These are phyloP conservation scores for Ctenopoma multispine DNA, from an alignment of 2,797 vertebrate genomes.

Conservation along the genomic window DNA sequence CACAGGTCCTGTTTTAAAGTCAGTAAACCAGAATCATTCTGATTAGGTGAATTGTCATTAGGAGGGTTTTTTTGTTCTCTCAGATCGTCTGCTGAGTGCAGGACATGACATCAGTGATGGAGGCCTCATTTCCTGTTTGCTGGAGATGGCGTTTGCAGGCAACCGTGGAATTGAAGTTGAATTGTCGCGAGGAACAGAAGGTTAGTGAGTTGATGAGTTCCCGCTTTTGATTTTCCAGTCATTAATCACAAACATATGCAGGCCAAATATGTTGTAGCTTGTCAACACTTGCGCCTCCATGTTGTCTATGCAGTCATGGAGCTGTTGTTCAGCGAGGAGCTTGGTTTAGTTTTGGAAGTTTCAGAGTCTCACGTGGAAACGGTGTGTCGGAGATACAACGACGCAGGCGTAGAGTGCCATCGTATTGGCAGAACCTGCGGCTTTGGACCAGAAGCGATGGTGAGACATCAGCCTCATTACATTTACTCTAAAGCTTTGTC, in stretches of 20 bases:
- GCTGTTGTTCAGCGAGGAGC: conserved; percentile 91
- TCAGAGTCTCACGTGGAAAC: conserved; percentile 61
- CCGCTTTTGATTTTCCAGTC: background rate
- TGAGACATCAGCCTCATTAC: conserved; percentile 65
- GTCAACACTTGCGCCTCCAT: accelerated
- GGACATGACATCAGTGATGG: conserved; percentile 95
- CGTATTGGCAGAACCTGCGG: conserved; percentile 84
- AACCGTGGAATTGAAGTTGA: conserved; percentile 90
- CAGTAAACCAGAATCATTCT: background rate
- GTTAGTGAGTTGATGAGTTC: conserved; percentile 49
- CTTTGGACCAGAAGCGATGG: conserved; percentile 86
- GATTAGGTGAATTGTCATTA: background rate
- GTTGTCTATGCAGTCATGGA: conserved; percentile 80
- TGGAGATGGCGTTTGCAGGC: conserved; percentile 95
- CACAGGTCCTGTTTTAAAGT: background rate
- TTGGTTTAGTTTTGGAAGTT: conserved; percentile 91
- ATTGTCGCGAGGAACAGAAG: conserved; percentile 74
- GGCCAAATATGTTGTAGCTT: background rate
- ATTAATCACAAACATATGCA: background rate
- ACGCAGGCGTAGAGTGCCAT: conserved; percentile 83
- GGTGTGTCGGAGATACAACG: conserved; percentile 80
- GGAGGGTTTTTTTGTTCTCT: background rate
- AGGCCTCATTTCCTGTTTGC: conserved; percentile 89
- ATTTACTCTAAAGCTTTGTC: background rate
- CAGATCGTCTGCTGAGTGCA: conserved; percentile 87